Evolutionary conservation across 1,140 invertebrate species (phyloP).

Genomic region (Oreohelix idahoensis): DNA sequence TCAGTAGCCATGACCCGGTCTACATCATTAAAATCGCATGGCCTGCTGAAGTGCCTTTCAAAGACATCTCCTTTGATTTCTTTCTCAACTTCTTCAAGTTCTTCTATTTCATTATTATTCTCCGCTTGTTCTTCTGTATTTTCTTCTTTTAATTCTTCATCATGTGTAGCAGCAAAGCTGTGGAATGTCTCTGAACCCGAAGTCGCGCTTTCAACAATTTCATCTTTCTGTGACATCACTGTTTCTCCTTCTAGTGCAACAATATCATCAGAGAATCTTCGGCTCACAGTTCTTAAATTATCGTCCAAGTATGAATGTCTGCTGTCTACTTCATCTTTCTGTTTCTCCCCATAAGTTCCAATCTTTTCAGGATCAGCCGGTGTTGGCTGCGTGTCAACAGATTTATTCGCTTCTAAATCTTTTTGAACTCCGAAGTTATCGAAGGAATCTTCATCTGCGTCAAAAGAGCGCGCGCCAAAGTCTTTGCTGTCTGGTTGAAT

Average conservation of each 20-base stretch:
- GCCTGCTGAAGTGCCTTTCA: not conserved
- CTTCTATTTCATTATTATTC: not conserved
- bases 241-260: not conserved
- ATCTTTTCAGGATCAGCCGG: not conserved
- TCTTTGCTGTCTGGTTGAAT: not conserved
- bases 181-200: not conserved
- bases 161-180: not conserved
- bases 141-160: not conserved
- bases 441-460: not conserved
- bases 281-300: not conserved
- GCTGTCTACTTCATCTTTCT: not conserved
- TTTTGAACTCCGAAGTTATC: not conserved
- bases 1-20: not conserved
- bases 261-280: not conserved
- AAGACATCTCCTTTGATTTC: not conserved
- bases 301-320: not conserved
- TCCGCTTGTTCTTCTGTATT: not conserved
- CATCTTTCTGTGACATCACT: not conserved
- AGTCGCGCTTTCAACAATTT: not conserved
- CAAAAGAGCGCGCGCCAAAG: not conserved
- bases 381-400: not conserved
- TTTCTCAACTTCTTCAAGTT: slow-evolving; percentile 8
- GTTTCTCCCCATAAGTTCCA: not conserved
- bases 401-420: not conserved
- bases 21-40: not conserved